Conservation (phyloP, 2,888 invertebrate genomes). For the Cataglyphis albicans region DNA sequence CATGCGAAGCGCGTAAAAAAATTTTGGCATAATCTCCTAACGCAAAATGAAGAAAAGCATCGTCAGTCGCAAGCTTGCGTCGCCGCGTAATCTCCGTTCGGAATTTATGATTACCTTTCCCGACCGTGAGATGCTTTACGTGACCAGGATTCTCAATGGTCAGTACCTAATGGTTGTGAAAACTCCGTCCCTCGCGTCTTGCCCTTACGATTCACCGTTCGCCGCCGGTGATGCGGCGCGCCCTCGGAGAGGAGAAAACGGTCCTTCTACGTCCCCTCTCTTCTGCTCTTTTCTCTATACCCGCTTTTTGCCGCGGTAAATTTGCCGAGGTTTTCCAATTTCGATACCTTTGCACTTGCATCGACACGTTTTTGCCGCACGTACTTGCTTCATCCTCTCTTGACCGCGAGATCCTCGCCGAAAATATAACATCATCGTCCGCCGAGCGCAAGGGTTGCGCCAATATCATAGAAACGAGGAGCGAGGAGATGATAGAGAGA, state of each 20-base stretch:
- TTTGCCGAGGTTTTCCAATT: conserved; percentile 61
- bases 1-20: conserved; percentile 19
- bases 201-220: conserved; percentile 24
- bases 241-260: conserved; percentile 25
- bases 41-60: conserved; percentile 68
- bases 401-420: conserved; percentile 9
- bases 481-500: conserved; percentile 17
- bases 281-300: neutral
- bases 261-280: neutral
- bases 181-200: conserved; percentile 31
- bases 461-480: conserved; percentile 36
- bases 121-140: conserved; percentile 73
- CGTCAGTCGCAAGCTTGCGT: conserved; percentile 68
- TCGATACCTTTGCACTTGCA: conserved; percentile 49
- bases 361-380: conserved; percentile 13
- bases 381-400: conserved; percentile 12
- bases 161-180: conserved; percentile 64
- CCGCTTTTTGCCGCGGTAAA: conserved; percentile 55
- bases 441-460: conserved; percentile 27
- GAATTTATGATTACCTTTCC: conserved; percentile 78
- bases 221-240: neutral
- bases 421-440: conserved; percentile 54
- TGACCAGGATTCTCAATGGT: conserved; percentile 74
- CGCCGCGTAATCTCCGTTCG: conserved; percentile 68
- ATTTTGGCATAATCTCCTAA: conserved; percentile 28